phyloP scores from a whole-genome alignment of 2,888 invertebrate genomes.

The Neocrepidodera transversa region DNA sequence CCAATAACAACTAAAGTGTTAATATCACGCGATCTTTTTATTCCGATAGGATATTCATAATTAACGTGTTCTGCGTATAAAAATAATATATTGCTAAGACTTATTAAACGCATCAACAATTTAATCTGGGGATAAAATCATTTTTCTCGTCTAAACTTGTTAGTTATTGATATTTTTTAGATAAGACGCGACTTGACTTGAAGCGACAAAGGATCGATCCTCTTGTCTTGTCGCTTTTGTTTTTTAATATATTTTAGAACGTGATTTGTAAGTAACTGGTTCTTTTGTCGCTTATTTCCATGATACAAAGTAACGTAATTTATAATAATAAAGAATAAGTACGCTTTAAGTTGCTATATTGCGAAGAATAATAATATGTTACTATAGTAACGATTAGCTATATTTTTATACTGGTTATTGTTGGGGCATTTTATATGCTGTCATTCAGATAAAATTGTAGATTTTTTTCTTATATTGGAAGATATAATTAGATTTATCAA shows the following conservation, averaged over 20 bases:
- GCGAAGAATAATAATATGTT: neutral
- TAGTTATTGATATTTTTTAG: constrained; percentile 8
- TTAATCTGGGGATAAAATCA: constrained; percentile 11
- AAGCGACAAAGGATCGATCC: constrained; percentile 14
- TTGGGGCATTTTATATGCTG: too few relatives aligned
- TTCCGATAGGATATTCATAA: constrained; percentile 21
- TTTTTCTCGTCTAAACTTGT: constrained; percentile 14
- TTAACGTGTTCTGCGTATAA: constrained; percentile 25
- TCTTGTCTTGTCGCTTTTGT: constrained; percentile 7
- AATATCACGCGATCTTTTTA: constrained; percentile 27
- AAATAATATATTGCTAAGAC: constrained; percentile 25
- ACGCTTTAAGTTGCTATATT: neutral
- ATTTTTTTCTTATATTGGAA: too few relatives aligned
- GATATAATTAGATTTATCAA: too few relatives aligned
- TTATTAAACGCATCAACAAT: constrained; percentile 27
- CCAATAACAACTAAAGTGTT: constrained; percentile 30
- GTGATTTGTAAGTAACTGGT: neutral
- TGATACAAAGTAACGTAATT: neutral
- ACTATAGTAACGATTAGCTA: too few relatives aligned
- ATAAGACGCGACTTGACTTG: constrained; percentile 6
- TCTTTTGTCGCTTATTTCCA: constrained; percentile 2
- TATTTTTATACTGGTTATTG: too few relatives aligned
- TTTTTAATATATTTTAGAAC: constrained; percentile 7
- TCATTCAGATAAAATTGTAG: too few relatives aligned
- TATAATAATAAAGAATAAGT: neutral